These are phyloP conservation scores for Aurelia sp. DNA, from an alignment of 30 jellyfish, hydroid and myxozoan genomes.

Conservation along the genomic window DNA sequence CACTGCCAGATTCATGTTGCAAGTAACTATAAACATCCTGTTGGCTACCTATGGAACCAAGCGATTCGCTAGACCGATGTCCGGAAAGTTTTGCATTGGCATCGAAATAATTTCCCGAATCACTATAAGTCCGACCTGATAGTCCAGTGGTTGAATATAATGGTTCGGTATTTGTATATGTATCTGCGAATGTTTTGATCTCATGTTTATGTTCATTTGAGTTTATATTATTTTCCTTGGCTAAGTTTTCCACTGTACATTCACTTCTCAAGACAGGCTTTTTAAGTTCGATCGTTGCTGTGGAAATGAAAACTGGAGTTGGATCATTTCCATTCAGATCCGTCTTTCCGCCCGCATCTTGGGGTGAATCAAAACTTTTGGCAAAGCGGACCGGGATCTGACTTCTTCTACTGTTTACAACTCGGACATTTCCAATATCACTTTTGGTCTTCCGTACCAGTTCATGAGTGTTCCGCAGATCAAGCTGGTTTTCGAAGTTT, in stretches of 20 bases:
- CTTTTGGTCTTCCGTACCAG: conserved; percentile 71
- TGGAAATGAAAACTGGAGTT: background rate
- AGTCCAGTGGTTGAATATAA: too few relatives aligned
- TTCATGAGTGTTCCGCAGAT: conserved; percentile 14
- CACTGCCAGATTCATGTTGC: too few relatives aligned
- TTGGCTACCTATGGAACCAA: too few relatives aligned
- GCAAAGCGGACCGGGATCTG: conserved; percentile 61
- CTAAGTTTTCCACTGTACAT: background rate
- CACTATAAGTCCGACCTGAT: too few relatives aligned
- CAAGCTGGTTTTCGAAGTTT: background rate
- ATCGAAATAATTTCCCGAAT: too few relatives aligned
- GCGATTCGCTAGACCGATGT: too few relatives aligned
- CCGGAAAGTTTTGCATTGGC: too few relatives aligned
- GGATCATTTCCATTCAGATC: background rate
- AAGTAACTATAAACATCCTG: too few relatives aligned
- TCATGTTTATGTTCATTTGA: too few relatives aligned
- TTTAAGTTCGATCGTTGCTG: background rate
- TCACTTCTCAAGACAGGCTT: too few relatives aligned
- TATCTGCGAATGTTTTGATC: too few relatives aligned
- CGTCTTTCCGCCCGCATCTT: background rate
- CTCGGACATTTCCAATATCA: conserved; percentile 55
- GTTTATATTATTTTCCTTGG: background rate
- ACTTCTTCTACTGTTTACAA: conserved; percentile 40
- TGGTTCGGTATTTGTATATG: too few relatives aligned
- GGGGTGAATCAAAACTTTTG: conserved; percentile 34